A percentile compares a stretch with the other conserved stretches of the same genome.
phyloP scores from a whole-genome alignment of 2,888 invertebrate genomes.

The Mythimna loreyi region DNA sequence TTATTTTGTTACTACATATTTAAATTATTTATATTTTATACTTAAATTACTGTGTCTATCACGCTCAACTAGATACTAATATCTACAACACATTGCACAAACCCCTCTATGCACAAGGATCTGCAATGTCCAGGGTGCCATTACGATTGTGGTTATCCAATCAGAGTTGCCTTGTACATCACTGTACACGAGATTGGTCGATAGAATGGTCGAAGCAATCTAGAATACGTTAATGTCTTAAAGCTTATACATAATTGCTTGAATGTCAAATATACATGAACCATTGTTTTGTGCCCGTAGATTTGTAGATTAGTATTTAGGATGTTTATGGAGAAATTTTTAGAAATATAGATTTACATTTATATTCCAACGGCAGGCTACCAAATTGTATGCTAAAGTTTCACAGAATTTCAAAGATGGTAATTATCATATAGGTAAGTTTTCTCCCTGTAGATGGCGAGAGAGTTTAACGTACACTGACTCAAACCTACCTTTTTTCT shows the following conservation, averaged over 20 bases:
- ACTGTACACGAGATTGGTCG: conserved; percentile 27
- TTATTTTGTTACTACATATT: too few relatives aligned
- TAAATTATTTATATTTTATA: too few relatives aligned
- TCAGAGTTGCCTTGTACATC: conserved; percentile 53
- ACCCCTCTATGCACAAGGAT: conserved; percentile 34
- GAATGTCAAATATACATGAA: conserved; percentile 16
- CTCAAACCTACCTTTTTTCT: too few relatives aligned
- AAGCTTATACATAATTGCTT: conserved; percentile 38
- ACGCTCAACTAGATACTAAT: too few relatives aligned
- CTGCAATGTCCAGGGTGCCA: conserved; percentile 20
- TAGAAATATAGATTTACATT: not conserved
- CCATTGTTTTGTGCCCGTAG: not conserved
- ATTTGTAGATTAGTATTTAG: not conserved
- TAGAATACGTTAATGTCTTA: conserved; percentile 39
- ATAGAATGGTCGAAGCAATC: conserved; percentile 24
- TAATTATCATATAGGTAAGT: too few relatives aligned
- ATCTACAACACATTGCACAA: conserved; percentile 12
- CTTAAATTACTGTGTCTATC: too few relatives aligned
- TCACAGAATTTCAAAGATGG: too few relatives aligned
- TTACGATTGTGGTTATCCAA: conserved; percentile 54
- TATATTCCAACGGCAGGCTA: not conserved
- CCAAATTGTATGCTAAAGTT: too few relatives aligned
- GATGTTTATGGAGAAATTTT: not conserved
- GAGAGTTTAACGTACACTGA: too few relatives aligned
- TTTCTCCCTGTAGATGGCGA: too few relatives aligned